These are phyloP conservation scores for Oscheius sp. DNA, from an alignment of 2,888 invertebrate genomes.

Conservation along the genomic window DNA sequence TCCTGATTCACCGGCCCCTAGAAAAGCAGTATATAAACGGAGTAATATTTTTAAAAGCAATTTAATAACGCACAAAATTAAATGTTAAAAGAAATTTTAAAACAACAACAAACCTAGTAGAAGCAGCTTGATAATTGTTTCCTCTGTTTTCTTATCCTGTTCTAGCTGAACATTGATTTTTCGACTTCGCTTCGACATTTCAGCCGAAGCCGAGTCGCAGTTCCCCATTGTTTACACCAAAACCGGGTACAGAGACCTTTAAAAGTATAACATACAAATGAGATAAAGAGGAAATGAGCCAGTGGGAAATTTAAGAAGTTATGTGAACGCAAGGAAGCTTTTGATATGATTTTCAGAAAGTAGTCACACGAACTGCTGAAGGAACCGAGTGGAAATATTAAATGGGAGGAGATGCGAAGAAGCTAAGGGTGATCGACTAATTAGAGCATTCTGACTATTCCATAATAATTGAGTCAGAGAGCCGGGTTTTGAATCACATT, in stretches of 20 bases:
- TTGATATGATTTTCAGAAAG: neutral
- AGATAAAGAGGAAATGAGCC: too few relatives aligned
- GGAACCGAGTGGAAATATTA: neutral
- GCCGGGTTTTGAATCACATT: too few relatives aligned
- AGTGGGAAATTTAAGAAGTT: too few relatives aligned
- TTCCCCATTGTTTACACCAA: constrained; percentile 54
- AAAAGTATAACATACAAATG: too few relatives aligned
- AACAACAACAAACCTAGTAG: constrained; percentile 57
- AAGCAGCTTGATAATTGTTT: constrained; percentile 62
- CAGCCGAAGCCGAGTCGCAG: constrained; percentile 50
- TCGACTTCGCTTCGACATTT: constrained; percentile 40
- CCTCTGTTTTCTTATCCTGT: constrained; percentile 52
- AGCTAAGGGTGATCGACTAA: too few relatives aligned
- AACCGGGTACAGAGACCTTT: too few relatives aligned
- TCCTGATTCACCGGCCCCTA: constrained; percentile 98
- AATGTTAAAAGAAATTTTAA: too few relatives aligned
- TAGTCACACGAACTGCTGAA: neutral
- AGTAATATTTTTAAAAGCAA: neutral
- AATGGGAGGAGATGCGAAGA: too few relatives aligned
- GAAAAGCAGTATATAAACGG: constrained; percentile 36
- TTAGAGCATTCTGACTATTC: too few relatives aligned
- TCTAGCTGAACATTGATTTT: constrained; percentile 60
- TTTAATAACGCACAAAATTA: too few relatives aligned
- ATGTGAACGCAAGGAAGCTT: neutral
- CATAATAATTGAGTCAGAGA: too few relatives aligned